Base-by-base conservation (phyloP, 2,113 vertebrate genomes). In the Microtus montanus region DNA sequence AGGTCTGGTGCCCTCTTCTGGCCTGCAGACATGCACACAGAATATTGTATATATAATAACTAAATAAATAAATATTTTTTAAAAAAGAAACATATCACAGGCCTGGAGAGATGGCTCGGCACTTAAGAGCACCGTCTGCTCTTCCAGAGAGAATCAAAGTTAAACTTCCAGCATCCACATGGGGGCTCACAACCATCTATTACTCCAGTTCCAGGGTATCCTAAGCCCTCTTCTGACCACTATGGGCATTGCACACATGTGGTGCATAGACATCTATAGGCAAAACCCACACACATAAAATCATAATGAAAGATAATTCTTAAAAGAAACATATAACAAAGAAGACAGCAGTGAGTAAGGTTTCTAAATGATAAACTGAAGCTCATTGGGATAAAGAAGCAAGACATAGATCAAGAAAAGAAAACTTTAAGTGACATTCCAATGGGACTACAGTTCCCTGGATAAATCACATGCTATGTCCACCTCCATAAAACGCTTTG, bases 271-370 rank as follows among this genome's bases (percentile, higher is more conserved):
- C 30, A 22, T 54, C 19, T 80, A 54, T 22, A 79, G 19, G 33
- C 33, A 79, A 54, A 80, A 54, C 19, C 33, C 19, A 5, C 33
- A 54, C 17, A 33, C 30, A 35, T 79, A 79, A n/a, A 54, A 15
- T 58, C 35, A 54, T 14, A 82, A 38, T 38, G n/a, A 80, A 82
- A 82, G 38, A 80, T 54, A 54, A 12, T 12, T n/a, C 33, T 79
- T n/a, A 82, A 58, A 58, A 92, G 64, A 95, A 94, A 70, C 30
- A 30, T 33, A 11, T 82, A 47, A 90, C 52, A 77, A 92, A 90
- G 61, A 28, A 83, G 44, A 71, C 87, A 22, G 52, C n/a, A 70
- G 54, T 73, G 17, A 93, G 28, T 49, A 47, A 74, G 15, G 1
- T 52, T 68, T 84, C 54, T 20, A 88, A 95, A 73, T 47, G 28